phyloP scores from a whole-genome alignment of 1,140 invertebrate genomes.

The Drosophila ambigua region DNA sequence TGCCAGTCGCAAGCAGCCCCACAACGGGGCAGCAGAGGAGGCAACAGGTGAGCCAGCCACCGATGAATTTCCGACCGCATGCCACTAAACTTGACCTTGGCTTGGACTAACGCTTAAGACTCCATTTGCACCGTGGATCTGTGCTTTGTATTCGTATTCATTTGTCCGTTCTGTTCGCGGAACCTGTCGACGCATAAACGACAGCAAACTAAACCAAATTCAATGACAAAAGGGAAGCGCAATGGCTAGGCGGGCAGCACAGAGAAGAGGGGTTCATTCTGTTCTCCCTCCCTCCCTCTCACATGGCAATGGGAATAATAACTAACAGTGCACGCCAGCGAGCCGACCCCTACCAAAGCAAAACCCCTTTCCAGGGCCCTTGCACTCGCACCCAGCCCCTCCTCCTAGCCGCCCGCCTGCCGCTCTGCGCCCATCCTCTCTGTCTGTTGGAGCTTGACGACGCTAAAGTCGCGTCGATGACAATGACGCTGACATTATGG shows the following conservation, averaged over 20 bases:
- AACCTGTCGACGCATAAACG: constrained; percentile 59
- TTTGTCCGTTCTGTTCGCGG: constrained; percentile 14
- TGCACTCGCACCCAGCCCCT: neutral
- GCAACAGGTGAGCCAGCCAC: neutral
- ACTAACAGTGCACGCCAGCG: constrained; percentile 16
- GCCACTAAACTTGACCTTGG: neutral
- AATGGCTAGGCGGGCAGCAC: constrained; percentile 25
- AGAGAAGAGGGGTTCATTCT: neutral
- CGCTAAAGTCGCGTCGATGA: constrained; percentile 25
- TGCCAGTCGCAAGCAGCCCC: constrained; percentile 30
- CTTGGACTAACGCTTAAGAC: too few species aligned
- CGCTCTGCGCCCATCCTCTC: constrained; percentile 23
- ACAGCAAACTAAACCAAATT: constrained; percentile 59
- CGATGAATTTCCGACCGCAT: constrained; percentile 8
- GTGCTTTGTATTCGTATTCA: too few species aligned
- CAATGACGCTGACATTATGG: constrained; percentile 52
- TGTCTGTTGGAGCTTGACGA: constrained; percentile 77
- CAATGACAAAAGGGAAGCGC: constrained; percentile 31
- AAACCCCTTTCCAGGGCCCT: constrained; percentile 24
- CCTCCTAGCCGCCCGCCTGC: neutral
- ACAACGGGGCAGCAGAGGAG: constrained; percentile 54
- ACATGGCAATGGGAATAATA: constrained; percentile 35
- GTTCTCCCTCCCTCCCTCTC: constrained; percentile 7
- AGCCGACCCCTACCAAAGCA: neutral
- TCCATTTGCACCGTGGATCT: too few species aligned